Conservation (phyloP, 1,140 invertebrate species). For the Zaprionus vittiger region DNA sequence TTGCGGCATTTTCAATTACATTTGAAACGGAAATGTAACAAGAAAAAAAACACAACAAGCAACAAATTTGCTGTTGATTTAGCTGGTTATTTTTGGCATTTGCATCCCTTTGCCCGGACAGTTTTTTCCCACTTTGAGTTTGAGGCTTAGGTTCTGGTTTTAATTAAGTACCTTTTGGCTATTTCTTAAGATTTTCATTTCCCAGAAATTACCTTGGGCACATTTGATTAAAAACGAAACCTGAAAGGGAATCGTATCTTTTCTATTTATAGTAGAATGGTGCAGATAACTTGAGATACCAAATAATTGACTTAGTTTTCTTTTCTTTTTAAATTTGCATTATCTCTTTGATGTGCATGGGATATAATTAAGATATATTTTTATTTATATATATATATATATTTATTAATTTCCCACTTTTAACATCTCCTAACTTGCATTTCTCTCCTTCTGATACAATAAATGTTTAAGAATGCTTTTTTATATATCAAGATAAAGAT, state of each 20-base stretch:
- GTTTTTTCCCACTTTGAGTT: not conserved
- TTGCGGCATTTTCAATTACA: constrained; percentile 2
- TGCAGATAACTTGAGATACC: not conserved
- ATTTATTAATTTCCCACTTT: too few species aligned
- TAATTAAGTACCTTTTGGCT: constrained; percentile 1
- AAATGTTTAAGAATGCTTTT: too few species aligned
- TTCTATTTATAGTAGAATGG: not conserved
- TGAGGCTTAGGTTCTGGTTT: not conserved
- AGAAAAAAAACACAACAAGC: not conserved
- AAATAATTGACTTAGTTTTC: not conserved
- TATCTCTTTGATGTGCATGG: too few species aligned
- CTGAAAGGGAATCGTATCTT: not conserved
- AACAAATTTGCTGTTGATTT: not conserved
- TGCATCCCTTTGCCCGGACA: not conserved
- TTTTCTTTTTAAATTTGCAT: not conserved
- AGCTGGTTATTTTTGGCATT: not conserved
- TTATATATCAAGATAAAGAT: too few species aligned
- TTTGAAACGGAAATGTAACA: not conserved
- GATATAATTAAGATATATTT: too few species aligned
- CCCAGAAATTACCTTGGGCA: not conserved
- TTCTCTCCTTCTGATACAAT: too few species aligned
- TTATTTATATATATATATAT: too few species aligned
- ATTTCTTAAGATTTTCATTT: not conserved
- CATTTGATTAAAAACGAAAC: not conserved
- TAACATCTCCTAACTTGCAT: too few species aligned